A percentile compares a stretch with the other conserved stretches of the same genome.
Evolutionary conservation across 2,113 vertebrate species (phyloP).

Genomic region (Catagonus wagneri): DNA sequence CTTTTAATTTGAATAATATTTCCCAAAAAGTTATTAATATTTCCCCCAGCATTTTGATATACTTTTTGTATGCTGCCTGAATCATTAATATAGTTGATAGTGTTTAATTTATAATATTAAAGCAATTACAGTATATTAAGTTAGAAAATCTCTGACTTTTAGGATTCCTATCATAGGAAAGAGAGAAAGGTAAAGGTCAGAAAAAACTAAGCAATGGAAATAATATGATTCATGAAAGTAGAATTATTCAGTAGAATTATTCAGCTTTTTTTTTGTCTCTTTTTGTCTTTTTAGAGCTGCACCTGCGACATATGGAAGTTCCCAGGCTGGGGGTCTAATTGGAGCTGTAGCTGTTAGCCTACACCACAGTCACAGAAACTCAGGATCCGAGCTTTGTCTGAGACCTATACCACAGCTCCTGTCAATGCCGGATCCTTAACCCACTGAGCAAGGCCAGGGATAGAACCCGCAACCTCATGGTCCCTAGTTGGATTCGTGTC

Average conservation of each 20-base stretch:
- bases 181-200: conserved; percentile 36
- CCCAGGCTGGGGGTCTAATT: no score
- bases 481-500: no score
- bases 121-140: not conserved
- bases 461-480: no score
- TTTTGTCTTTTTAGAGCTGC: no score
- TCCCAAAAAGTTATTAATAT: not conserved
- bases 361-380: no score
- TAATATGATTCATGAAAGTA: not conserved
- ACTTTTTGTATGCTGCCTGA: not conserved
- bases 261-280: no score
- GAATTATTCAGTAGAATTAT: conserved; percentile 52
- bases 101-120: conserved; percentile 43
- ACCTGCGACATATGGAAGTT: no score
- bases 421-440: no score
- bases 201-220: conserved; percentile 54
- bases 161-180: conserved; percentile 21
- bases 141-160: conserved; percentile 34
- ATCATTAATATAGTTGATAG: not conserved
- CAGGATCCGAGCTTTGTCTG: no score
- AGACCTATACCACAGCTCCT: no score
- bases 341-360: no score
- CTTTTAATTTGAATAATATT: conserved; percentile 40
- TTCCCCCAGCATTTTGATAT: not conserved
- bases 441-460: no score